Percentiles rank a stretch among this genome's conserved stretches.
These are phyloP conservation scores for Danaus chrysippus DNA, from an alignment of 2,888 invertebrate species.

Conservation along the genomic window DNA sequence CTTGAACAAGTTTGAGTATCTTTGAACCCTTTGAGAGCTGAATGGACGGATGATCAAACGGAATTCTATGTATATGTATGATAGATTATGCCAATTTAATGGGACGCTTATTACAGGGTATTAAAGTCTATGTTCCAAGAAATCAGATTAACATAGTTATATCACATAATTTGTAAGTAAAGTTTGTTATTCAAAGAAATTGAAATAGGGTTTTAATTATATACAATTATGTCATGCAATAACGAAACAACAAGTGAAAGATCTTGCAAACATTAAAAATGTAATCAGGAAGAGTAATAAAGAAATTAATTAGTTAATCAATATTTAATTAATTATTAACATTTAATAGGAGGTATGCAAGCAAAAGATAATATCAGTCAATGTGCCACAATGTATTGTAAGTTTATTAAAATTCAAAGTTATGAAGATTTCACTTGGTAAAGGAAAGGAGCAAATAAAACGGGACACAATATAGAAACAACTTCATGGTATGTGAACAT, in stretches of 20 bases:
- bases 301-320: background rate
- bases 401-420: too few relatives aligned
- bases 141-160: background rate
- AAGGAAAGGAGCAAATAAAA: background rate
- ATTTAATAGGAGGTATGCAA: too few relatives aligned
- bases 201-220: background rate
- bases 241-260: background rate
- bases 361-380: too few relatives aligned
- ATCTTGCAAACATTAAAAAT: background rate
- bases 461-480: too few relatives aligned
- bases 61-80: conserved; percentile 11
- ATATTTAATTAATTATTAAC: too few relatives aligned
- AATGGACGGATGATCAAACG: conserved; percentile 52
- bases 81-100: background rate
- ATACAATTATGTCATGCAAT: background rate
- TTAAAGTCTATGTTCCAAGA: background rate
- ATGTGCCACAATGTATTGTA: too few relatives aligned
- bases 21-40: conserved; percentile 53
- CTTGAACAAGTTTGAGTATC: conserved; percentile 51
- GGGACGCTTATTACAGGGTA: background rate
- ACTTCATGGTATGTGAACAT: background rate
- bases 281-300: background rate
- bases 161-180: too few relatives aligned
- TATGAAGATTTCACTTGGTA: background rate
- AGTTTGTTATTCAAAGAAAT: too few relatives aligned